Conservation (phyloP, 92 coral and sea anemone genomes). For the Blastomussa wellsi region DNA sequence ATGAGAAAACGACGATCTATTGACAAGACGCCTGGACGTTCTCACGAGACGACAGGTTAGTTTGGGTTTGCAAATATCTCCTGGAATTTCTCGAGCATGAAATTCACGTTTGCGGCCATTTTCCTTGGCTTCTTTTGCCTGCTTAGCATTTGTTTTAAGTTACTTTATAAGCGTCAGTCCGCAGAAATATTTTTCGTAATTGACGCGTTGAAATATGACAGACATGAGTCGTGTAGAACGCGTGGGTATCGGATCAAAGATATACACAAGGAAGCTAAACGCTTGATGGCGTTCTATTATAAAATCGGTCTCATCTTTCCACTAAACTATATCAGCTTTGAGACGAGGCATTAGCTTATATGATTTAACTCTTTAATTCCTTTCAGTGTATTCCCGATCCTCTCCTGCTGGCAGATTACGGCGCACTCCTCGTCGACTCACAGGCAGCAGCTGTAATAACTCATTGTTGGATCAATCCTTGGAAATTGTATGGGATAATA, state of each 20-base stretch:
- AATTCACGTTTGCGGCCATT: not conserved
- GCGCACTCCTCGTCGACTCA: slow-evolving; percentile 61
- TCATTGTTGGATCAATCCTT: slow-evolving; percentile 69
- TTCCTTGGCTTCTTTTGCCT: not conserved
- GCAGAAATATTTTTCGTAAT: not conserved
- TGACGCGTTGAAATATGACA: not conserved
- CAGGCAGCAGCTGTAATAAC: slow-evolving; percentile 38
- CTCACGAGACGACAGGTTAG: slow-evolving; percentile 49
- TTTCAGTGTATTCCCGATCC: slow-evolving; percentile 9
- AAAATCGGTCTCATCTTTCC: not conserved
- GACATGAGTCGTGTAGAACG: not conserved
- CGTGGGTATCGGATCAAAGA: not conserved
- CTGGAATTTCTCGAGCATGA: not conserved
- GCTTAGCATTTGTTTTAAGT: too few relatives aligned
- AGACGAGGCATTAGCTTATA: not conserved
- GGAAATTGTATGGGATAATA: slow-evolving; percentile 94
- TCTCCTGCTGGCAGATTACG: slow-evolving; percentile 22
- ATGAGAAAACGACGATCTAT: slow-evolving; percentile 85
- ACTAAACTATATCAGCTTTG: not conserved
- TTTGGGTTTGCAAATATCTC: not conserved
- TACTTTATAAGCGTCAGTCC: not conserved
- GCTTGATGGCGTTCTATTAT: not conserved
- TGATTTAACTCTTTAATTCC: not conserved
- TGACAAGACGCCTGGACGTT: slow-evolving; percentile 75
- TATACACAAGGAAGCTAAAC: too few relatives aligned